Evolutionary conservation across 2,888 invertebrate genomes (phyloP).

Genomic region (Pandemis heparana): DNA sequence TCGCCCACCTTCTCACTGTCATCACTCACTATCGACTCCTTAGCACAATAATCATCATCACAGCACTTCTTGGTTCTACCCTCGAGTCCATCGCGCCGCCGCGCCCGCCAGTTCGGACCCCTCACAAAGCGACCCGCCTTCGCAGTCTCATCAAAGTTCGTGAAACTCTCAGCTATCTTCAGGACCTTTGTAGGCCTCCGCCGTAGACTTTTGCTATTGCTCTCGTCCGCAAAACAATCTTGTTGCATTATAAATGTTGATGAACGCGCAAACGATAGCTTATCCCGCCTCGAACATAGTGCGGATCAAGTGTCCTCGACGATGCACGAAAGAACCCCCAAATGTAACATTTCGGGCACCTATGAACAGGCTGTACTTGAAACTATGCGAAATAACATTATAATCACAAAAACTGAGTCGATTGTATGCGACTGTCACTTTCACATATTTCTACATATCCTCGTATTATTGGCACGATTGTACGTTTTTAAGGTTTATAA

Average conservation of each 20-base stretch:
- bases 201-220: conserved; percentile 78
- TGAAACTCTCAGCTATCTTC: conserved; percentile 84
- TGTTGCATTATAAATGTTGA: conserved; percentile 82
- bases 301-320: conserved; percentile 70
- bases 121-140: conserved; percentile 79
- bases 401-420: conserved; percentile 72
- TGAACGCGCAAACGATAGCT: conserved; percentile 54
- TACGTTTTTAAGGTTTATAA: conserved; percentile 53
- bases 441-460: conserved; percentile 73
- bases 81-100: conserved; percentile 67
- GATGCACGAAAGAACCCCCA: conserved; percentile 62
- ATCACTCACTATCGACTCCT: conserved; percentile 82
- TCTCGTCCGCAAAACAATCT: conserved; percentile 71
- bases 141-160: conserved; percentile 81
- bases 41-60: conserved; percentile 75
- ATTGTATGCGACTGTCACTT: conserved; percentile 77
- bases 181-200: conserved; percentile 82
- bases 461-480: conserved; percentile 60
- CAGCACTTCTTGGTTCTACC: conserved; percentile 76
- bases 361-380: conserved; percentile 71
- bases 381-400: conserved; percentile 77
- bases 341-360: conserved; percentile 64
- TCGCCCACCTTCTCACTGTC: conserved; percentile 80
- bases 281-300: conserved; percentile 82
- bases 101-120: conserved; percentile 75